Percentiles rank a stretch among this genome's conserved stretches.
Conservation (phyloP, 30 jellyfish, hydroid and myxozoan species). For the Phacellophora camtschatica region DNA sequence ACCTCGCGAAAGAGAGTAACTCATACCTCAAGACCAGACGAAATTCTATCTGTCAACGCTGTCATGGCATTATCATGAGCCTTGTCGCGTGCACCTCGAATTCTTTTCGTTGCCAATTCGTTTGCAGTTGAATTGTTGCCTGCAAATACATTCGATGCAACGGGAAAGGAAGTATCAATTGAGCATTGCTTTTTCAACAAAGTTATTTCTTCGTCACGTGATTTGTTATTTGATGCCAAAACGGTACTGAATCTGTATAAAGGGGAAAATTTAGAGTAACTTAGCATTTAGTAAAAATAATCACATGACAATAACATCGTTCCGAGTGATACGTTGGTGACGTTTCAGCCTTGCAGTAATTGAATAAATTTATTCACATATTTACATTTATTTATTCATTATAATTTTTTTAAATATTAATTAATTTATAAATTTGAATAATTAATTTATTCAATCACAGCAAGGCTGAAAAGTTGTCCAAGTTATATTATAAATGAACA, state of each 20-base stretch:
- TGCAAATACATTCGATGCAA: not conserved
- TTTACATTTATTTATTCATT: no score
- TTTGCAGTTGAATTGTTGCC: not conserved
- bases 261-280: not conserved
- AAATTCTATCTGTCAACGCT: conserved; percentile 26
- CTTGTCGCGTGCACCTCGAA: no score
- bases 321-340: not conserved
- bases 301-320: not conserved
- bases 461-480: no score
- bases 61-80: conserved; percentile 1
- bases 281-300: not conserved
- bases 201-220: conserved; percentile 4
- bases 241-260: not conserved
- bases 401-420: no score
- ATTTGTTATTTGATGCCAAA: conserved; percentile 14
- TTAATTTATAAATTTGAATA: no score
- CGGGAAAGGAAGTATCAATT: not conserved
- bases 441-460: no score
- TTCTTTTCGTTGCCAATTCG: no score
- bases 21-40: conserved; percentile 50
- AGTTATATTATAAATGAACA: no score
- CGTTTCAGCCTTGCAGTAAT: no score
- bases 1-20: no score
- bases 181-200: not conserved
- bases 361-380: no score